Conservation (phyloP, 2,113 vertebrate genomes). For the Salvelinus fontinalis region DNA sequence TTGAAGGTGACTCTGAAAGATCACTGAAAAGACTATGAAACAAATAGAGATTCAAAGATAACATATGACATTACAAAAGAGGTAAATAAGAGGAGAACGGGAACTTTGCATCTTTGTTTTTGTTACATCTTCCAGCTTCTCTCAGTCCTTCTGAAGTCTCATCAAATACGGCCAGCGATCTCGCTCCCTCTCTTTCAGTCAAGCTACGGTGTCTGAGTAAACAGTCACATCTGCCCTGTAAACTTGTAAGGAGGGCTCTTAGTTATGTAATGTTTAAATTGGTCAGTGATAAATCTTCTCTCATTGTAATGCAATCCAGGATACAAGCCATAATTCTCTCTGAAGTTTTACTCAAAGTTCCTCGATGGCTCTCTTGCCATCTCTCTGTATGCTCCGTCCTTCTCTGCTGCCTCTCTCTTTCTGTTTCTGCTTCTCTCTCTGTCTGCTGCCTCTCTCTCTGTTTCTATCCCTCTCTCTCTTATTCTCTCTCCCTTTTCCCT, state of each 20-base stretch:
- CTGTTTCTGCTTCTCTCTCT: background rate
- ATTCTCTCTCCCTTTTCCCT: background rate
- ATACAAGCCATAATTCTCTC: slow-evolving; percentile 51
- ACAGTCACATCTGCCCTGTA: slow-evolving; percentile 59
- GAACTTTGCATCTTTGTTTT: background rate
- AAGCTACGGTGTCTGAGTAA: slow-evolving; percentile 60
- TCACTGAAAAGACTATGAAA: too few relatives aligned
- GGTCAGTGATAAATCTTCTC: slow-evolving; percentile 50
- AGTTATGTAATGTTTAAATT: slow-evolving; percentile 63
- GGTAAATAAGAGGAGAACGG: background rate
- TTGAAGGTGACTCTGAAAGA: too few relatives aligned
- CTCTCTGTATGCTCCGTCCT: slow-evolving; percentile 4
- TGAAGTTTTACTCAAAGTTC: slow-evolving; percentile 47
- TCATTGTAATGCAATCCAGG: slow-evolving; percentile 48
- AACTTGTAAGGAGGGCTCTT: slow-evolving; percentile 56
- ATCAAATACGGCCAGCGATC: slow-evolving; percentile 15
- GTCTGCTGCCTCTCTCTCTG: slow-evolving; percentile 18
- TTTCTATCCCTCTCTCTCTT: slow-evolving; percentile 11
- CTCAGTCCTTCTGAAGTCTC: background rate
- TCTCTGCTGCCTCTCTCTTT: background rate
- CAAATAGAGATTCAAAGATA: background rate
- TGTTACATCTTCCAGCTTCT: background rate
- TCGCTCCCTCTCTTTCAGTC: slow-evolving; percentile 24
- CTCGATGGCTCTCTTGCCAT: slow-evolving; percentile 57
- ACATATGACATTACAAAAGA: background rate